phyloP scores from a whole-genome alignment of 2,113 vertebrate species.

The Urocitellus parryii region DNA sequence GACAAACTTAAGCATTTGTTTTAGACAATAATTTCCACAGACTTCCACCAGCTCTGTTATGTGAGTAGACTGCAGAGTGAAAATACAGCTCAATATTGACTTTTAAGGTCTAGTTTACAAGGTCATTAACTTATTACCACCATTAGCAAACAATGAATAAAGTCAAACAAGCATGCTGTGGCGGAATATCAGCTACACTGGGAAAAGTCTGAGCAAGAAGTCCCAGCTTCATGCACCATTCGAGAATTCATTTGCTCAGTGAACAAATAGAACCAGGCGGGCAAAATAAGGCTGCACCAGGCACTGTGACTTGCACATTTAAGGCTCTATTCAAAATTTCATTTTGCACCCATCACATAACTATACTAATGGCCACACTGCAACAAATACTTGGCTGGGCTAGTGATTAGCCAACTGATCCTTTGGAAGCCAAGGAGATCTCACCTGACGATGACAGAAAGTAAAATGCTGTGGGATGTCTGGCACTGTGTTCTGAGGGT shows the following conservation, averaged over 20 bases:
- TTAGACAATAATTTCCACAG: not conserved
- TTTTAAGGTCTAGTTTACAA: constrained; percentile 57
- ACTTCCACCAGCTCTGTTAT: not conserved
- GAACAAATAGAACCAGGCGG: not conserved
- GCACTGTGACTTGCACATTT: not conserved
- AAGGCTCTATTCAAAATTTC: not conserved
- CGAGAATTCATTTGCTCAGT: not conserved
- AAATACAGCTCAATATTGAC: constrained; percentile 67
- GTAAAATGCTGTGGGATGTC: constrained; percentile 23
- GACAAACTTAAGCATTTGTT: constrained; percentile 44
- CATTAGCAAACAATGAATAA: constrained; percentile 63
- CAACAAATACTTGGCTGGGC: constrained; percentile 28
- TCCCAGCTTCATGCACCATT: not conserved
- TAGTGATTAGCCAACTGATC: not conserved
- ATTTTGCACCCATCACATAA: not conserved
- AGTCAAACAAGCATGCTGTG: constrained; percentile 26
- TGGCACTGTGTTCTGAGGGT: not conserved
- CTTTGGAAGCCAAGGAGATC: constrained; percentile 21
- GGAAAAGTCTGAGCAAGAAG: constrained; percentile 17
- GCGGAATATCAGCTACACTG: not conserved
- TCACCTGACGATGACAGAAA: not conserved
- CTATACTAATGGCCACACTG: not conserved
- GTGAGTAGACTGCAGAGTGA: not conserved
- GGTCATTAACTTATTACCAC: constrained; percentile 52
- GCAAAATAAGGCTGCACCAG: not conserved